A percentile compares a stretch with the other conserved stretches of the same genome.
phyloP scores from a whole-genome alignment of 2,113 vertebrate species.

The Helogale parvula region DNA sequence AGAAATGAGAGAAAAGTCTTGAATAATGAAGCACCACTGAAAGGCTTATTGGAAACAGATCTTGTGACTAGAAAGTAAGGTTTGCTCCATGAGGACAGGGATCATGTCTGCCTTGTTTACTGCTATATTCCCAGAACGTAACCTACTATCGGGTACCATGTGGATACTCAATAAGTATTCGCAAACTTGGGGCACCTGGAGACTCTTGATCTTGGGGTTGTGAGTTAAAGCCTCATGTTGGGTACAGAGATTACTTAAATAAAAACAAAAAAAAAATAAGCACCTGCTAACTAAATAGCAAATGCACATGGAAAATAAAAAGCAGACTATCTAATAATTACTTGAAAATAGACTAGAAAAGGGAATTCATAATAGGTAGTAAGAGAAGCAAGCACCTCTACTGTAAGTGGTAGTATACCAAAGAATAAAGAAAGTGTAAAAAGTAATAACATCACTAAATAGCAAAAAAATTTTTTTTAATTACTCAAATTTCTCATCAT shows the following conservation, averaged over 20 bases:
- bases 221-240: background rate
- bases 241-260: background rate
- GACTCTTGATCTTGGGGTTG: background rate
- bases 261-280: background rate
- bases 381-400: constrained; percentile 33
- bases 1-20: background rate
- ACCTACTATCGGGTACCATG: background rate
- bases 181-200: background rate
- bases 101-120: background rate
- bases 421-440: constrained; percentile 24
- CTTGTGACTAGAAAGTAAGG: background rate
- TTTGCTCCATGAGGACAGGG: background rate
- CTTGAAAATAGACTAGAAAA: background rate
- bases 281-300: constrained; percentile 1
- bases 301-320: background rate
- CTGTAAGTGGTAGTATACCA: background rate
- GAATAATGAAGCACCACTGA: background rate
- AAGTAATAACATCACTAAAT: background rate
- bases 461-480: background rate
- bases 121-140: background rate
- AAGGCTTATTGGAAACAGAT: constrained; percentile 5
- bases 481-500: background rate
- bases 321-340: background rate
- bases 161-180: background rate
- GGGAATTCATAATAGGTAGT: background rate